Base-by-base conservation (phyloP, 2,797 vertebrate species). In the Lithobates sylvaticus region DNA sequence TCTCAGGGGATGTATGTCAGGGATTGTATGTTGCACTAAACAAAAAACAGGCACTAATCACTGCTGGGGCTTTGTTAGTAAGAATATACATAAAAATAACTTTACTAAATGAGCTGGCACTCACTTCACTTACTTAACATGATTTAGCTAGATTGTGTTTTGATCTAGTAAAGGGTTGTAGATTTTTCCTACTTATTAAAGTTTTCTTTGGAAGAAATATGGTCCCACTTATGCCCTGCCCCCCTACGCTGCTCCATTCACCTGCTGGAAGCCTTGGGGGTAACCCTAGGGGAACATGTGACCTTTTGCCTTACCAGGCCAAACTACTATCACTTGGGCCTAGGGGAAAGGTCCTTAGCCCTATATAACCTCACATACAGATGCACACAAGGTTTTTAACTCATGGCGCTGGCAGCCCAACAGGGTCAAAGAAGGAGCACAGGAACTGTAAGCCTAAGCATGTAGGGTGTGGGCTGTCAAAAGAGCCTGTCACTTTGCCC, bases 1-100 rank as follows among this genome's bases (percentile, higher is more conserved):
- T 27, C 72, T 27, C 72, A 47, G 3, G 42, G n/a, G 72, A 15
- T 26, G 44, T 50, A 50, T 74, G n/a, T 44, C n/a, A 74, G n/a
- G 42, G 9, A 10, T 39, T 39, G 39, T 2, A 39, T 39, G 39
- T 39, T 9, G 9, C 39, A 39, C 39, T 44, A 74, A 47, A 47
- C n/a, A 74, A 74, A 72, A 23, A 72, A 72, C 70, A 72, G 36
- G 23, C 42, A 29, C 9, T 39, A 13, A 74, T 26, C 42, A 74
- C 23, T 74, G 42, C 21, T 27, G 42, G 72, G n/a, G 26, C n/a
- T 23, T 47, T 47, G 42, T 2, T 26, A 23, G n/a, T 47, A n/a
- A 44, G 21, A 27, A 44, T 42, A 3, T n/a, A 12, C 23, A 26
- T 71, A 72, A 5, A 61, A 23, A 61, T 61, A 61, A 21, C 54